These are phyloP conservation scores for Eolophus roseicapilla DNA, from an alignment of 2,113 vertebrate species.

Conservation along the genomic window DNA sequence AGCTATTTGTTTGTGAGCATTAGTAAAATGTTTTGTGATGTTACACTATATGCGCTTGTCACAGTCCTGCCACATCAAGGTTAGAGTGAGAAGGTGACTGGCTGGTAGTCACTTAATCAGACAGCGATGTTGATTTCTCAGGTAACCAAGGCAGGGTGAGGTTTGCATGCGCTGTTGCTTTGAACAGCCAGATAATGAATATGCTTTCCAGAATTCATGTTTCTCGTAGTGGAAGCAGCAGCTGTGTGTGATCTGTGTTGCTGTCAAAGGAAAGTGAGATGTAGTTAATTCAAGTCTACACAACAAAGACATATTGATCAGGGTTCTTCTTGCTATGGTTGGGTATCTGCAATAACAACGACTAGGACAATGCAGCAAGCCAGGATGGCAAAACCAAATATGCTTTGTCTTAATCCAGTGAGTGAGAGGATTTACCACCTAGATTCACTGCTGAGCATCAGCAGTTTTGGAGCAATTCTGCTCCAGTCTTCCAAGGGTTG, in stretches of 20 bases:
- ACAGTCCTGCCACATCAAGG: slow-evolving; percentile 40
- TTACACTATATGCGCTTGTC: background rate
- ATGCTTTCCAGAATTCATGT: slow-evolving; percentile 48
- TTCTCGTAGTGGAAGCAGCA: slow-evolving; percentile 6
- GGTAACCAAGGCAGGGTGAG: slow-evolving; percentile 7
- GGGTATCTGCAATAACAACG: background rate
- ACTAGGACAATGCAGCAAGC: background rate
- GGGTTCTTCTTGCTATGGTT: background rate
- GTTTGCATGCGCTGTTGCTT: slow-evolving; percentile 8
- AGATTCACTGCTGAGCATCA: background rate
- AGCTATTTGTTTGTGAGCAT: slow-evolving; percentile 21
- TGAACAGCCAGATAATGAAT: slow-evolving; percentile 66
- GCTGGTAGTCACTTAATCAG: slow-evolving; percentile 52
- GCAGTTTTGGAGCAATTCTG: background rate
- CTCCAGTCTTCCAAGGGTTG: background rate
- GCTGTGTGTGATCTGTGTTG: slow-evolving; percentile 63
- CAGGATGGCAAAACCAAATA: background rate
- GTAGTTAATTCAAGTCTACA: slow-evolving; percentile 39
- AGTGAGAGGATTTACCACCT: background rate
- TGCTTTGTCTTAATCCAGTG: background rate
- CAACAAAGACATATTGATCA: slow-evolving; percentile 27
- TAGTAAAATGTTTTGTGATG: background rate
- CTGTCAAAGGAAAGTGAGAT: slow-evolving; percentile 57
- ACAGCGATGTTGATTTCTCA: slow-evolving; percentile 11
- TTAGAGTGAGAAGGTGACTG: slow-evolving; percentile 35